Percentiles rank a stretch among this genome's conserved stretches.
Evolutionary conservation across 2,113 vertebrate species (phyloP).

Genomic region (Eudorcas thomsonii): DNA sequence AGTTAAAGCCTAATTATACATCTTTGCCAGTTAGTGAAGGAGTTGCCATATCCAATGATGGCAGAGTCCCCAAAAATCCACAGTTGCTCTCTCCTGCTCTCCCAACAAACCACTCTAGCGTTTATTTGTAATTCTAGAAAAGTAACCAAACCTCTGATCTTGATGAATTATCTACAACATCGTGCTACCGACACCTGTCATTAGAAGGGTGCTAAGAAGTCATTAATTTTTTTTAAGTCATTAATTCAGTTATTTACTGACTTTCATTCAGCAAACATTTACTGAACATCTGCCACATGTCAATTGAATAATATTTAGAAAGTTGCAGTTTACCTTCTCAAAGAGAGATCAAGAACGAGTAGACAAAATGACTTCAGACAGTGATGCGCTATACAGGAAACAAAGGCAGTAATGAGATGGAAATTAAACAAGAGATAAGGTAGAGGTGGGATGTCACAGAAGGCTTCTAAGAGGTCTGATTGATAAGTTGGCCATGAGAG

Average conservation of each 20-base stretch:
- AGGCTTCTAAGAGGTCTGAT: not conserved
- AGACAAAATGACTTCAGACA: not conserved
- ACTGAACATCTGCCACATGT: not conserved
- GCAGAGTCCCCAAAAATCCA: slow-evolving; percentile 12
- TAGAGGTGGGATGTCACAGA: not conserved
- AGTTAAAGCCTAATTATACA: slow-evolving; percentile 44
- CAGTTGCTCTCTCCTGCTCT: not conserved
- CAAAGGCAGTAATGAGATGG: not conserved
- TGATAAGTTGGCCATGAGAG: not conserved
- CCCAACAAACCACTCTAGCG: not conserved
- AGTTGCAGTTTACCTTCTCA: not conserved
- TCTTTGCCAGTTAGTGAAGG: slow-evolving; percentile 51
- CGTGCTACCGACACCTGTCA: not conserved
- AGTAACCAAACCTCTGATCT: not conserved
- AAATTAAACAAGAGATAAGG: not conserved
- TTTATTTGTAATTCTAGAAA: not conserved
- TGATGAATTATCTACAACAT: not conserved
- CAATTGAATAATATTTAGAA: not conserved
- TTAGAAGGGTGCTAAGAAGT: not conserved
- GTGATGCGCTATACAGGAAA: not conserved
- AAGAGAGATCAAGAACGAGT: not conserved
- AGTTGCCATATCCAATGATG: not conserved
- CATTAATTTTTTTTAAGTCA: not conserved
- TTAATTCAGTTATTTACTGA: not conserved
- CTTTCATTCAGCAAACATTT: not conserved